Conservation (phyloP, 2,797 vertebrate genomes). For the Mus minutoides region DNA sequence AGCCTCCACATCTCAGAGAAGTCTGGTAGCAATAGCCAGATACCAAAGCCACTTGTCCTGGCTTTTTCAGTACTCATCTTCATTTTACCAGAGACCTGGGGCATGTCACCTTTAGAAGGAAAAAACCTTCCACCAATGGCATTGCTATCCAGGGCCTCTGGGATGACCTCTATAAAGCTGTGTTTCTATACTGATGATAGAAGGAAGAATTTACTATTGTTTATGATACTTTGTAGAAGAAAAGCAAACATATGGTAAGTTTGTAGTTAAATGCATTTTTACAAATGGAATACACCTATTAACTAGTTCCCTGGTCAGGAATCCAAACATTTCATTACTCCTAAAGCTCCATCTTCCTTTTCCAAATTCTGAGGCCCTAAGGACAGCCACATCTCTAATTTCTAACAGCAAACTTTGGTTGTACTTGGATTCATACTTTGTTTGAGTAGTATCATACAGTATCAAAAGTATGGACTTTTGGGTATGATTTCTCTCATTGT, state of each 20-base stretch:
- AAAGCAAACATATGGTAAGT: background rate
- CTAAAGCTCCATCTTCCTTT: background rate
- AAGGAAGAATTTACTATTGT: conserved; percentile 35
- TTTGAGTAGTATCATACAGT: conserved; percentile 44
- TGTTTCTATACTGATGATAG: background rate
- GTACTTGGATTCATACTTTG: conserved; percentile 49
- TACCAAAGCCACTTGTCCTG: background rate
- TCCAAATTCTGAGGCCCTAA: background rate
- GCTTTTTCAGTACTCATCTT: background rate
- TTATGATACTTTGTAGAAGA: conserved; percentile 6
- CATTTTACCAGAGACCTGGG: background rate
- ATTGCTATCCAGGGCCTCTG: background rate
- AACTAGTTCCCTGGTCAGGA: conserved; percentile 1
- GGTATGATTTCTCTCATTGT: conserved; percentile 52
- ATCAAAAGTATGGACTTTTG: background rate
- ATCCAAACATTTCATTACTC: conserved; percentile 15
- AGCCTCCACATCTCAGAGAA: background rate
- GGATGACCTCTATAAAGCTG: background rate
- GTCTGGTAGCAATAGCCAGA: background rate
- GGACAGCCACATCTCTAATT: conserved; percentile 28
- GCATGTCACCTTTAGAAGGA: background rate
- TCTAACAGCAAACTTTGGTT: conserved; percentile 42
- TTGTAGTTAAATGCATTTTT: conserved; percentile 26
- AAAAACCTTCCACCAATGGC: background rate
- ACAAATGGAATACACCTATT: conserved; percentile 22